Percentiles rank a stretch among this genome's conserved stretches.
Evolutionary conservation across 92 coral and sea anemone genomes (phyloP).

Genomic region (Epizoanthus rinbou): DNA sequence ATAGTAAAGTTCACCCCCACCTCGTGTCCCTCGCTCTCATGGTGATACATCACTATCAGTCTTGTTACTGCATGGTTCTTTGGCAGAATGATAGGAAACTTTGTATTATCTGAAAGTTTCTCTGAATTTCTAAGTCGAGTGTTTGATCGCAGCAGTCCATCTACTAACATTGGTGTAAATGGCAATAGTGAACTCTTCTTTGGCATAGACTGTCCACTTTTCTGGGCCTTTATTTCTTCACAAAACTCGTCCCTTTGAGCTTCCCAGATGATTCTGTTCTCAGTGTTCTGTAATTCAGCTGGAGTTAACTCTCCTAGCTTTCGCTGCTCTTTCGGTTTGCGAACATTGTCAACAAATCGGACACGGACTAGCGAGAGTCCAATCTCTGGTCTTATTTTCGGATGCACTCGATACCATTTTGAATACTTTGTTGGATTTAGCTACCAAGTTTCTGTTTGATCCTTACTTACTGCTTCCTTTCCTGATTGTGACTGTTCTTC

Average conservation of each 20-base stretch:
- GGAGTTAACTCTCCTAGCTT: constrained; percentile 55
- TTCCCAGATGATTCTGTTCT: constrained; percentile 44
- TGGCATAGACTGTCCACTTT: constrained; percentile 33
- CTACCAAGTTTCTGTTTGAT: constrained; percentile 36
- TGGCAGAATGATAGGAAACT: constrained; percentile 56
- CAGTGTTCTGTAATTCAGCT: constrained; percentile 56
- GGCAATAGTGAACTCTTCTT: constrained; percentile 47
- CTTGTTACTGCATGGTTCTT: constrained; percentile 38
- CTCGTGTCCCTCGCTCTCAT: constrained; percentile 50
- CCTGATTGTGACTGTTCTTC: not conserved
- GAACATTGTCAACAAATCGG: constrained; percentile 53
- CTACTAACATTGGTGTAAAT: constrained; percentile 46
- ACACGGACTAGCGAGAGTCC: constrained; percentile 70
- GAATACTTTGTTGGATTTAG: constrained; percentile 57
- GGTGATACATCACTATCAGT: constrained; percentile 48
- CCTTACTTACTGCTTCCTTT: not conserved
- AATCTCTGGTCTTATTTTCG: constrained; percentile 50
- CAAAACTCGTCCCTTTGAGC: constrained; percentile 53
- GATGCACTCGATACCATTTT: constrained; percentile 65
- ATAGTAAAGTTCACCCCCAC: constrained; percentile 64
- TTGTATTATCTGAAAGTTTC: constrained; percentile 47
- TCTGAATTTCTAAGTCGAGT: constrained; percentile 52
- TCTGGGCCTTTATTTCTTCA: constrained; percentile 57
- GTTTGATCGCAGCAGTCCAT: constrained; percentile 57
- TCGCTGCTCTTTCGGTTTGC: constrained; percentile 43